phyloP scores from a whole-genome alignment of 2,888 invertebrate species.

The Coremacera marginata region DNA sequence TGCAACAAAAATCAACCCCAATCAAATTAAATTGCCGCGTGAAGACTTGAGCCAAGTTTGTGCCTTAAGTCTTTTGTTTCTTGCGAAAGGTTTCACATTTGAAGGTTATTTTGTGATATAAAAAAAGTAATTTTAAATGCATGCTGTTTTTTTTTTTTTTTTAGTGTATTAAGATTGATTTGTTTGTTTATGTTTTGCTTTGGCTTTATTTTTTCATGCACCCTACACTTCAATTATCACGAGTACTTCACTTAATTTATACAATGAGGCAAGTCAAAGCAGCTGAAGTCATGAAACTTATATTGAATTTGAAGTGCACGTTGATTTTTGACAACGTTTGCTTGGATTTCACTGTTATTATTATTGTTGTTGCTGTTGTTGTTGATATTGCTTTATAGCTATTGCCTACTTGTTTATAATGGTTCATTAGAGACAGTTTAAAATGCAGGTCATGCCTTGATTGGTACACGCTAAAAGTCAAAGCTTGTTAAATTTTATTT shows the following conservation, averaged over 20 bases:
- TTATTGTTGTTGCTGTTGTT: neutral
- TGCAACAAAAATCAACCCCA: too few relatives aligned
- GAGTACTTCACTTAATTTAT: too few relatives aligned
- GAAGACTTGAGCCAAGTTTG: too few relatives aligned
- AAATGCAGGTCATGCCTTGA: neutral
- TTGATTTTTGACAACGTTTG: neutral
- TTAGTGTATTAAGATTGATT: too few relatives aligned
- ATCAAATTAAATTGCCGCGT: too few relatives aligned
- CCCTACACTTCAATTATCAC: too few relatives aligned
- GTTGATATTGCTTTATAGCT: neutral
- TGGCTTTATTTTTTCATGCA: too few relatives aligned
- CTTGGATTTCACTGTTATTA: neutral
- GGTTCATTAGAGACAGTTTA: neutral
- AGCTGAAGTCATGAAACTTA: neutral
- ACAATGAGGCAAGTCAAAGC: neutral
- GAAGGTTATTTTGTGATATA: neutral
- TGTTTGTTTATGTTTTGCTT: too few relatives aligned
- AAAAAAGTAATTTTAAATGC: too few relatives aligned
- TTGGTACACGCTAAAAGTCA: neutral
- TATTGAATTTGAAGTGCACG: neutral
- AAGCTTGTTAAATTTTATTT: neutral
- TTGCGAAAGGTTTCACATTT: neutral
- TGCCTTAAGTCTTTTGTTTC: neutral
- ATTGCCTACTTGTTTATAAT: neutral
- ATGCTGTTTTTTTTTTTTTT: too few relatives aligned